Base-by-base conservation (phyloP, 2,888 invertebrate species). In the Lasius fuliginosus region DNA sequence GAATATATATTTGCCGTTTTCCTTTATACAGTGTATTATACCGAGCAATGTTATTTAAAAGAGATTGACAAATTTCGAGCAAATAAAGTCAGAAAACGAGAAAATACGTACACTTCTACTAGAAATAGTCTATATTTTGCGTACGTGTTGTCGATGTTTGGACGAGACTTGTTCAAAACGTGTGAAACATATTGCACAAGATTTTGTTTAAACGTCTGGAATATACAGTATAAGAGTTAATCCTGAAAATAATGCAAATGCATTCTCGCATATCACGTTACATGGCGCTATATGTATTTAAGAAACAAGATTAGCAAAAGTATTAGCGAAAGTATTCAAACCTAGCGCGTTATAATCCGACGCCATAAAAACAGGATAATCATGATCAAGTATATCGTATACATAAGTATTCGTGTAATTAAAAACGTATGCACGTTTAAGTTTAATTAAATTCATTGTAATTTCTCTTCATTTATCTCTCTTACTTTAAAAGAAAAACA, bases 381-480 rank as follows among this genome's bases (percentile, higher is more conserved):
- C 15, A 18, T n/a, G 15, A 56, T 40, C 27, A 46, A 65, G 8
- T 67, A 15, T 76, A 4, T 62, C 2, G 6, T 62, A 3, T 23
- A 30, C 4, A 64, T 53, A 53, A 53, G 2, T 53, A 36, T 36
- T 36, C 36, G 12, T 15, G 15, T 53, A 53, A 53, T 53, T 53
- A 53, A 53, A 53, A 53, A 53, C 8, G 49, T 49, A 49, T 49
- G 15, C 53, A 15, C 15, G 2, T 46, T 58, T 40, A 27, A 27
- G 27, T 40, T 27, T 58, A 58, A 58, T 73, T 11, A 58, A 73
- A 58, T 5, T 5, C 5, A 27, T 6, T 11, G 46, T n/a, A 68
- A 15, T 15, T 58, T 9, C 1, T 68, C 30, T 12, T 23, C 56
- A 77, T 67, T 75, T 33, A 46, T 75, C 30, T 36, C 62, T 75